Evolutionary conservation across 1,140 invertebrate species (phyloP), one percentile per base, ranked within the genome.

Genomic region (Zaprionus tsacasi): DNA sequence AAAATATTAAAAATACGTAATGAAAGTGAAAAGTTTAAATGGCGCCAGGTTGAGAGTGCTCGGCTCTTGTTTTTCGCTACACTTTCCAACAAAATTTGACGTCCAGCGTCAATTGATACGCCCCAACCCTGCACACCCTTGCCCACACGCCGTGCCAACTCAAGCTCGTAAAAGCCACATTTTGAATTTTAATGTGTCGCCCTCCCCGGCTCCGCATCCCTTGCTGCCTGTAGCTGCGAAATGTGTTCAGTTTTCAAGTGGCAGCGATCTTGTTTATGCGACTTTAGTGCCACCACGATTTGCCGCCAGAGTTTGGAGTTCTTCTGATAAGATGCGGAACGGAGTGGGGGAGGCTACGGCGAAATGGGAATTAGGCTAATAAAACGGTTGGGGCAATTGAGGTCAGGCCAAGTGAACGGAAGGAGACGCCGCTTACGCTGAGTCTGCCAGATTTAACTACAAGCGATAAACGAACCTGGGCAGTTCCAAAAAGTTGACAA

Each of bases 21-120:
- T 89, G 85, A 89, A 89, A 85, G 85, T 81, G 81, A 89, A 89
- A 89, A 89, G 85, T 89, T 88, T 83, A 75, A 71, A 89, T 72
- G 78, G 58, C 83, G 55, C 38, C 52, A 56, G 48, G 48, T 67
- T 45, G 58, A 43, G 10, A 59, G 15, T 21, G n/a, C 25, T 50
- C 30, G 35, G 35, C 65, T 64, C 25, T 45, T 45, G 52, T 71
- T 52, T 35, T 45, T 60, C 11, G 40, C 17, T 33, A 8, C 40
- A 48, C 60, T 38, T 61, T n/a, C 6, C 52, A 54, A 64, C 27
- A 55, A 40, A 58, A 52, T 74, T 58, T 70, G 52, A 76, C 61
- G 57, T 64, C 36, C 65, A 63, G 27, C 67, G 60, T 33, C 67
- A 73, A 66, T 63, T 79, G 71, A 54, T 57, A 66, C 56, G 43